A percentile compares a stretch with the other conserved stretches of the same genome.
phyloP scores from a whole-genome alignment of 92 coral and sea anemone genomes.

The Zoanthus sociatus region DNA sequence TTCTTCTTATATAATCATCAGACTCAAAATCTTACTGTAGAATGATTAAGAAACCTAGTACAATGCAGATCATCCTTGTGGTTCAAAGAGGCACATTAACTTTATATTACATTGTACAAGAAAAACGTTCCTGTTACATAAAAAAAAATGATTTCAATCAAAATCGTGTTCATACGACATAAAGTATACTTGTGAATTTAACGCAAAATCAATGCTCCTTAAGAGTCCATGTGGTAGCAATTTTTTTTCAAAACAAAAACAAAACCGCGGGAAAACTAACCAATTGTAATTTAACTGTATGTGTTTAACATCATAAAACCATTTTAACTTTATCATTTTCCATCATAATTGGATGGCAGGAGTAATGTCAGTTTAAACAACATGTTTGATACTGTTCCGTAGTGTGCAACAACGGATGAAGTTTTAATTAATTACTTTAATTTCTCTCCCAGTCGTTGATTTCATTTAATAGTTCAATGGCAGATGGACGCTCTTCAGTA shows the following conservation, averaged over 20 bases:
- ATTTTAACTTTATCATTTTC: background rate
- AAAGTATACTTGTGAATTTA: background rate
- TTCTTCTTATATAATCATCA: background rate
- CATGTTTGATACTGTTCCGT: background rate
- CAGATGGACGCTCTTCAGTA: constrained; percentile 5
- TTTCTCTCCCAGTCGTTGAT: constrained; percentile 9
- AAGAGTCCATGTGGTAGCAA: constrained; percentile 8
- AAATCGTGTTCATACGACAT: background rate
- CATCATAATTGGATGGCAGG: background rate
- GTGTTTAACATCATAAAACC: background rate
- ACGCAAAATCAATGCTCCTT: background rate
- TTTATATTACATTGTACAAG: background rate
- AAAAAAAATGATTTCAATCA: background rate
- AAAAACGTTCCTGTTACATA: background rate
- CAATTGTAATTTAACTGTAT: background rate
- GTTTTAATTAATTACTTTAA: background rate
- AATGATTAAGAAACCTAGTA: background rate
- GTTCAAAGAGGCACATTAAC: background rate
- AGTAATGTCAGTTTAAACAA: background rate
- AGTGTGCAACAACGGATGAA: background rate
- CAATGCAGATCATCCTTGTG: background rate
- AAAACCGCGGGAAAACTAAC: background rate
- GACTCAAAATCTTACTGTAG: background rate
- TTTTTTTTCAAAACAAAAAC: background rate
- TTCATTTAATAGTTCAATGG: constrained; percentile 2